phyloP scores from a whole-genome alignment of 1,140 invertebrate genomes.

The Neomicropteryx cornuta region DNA sequence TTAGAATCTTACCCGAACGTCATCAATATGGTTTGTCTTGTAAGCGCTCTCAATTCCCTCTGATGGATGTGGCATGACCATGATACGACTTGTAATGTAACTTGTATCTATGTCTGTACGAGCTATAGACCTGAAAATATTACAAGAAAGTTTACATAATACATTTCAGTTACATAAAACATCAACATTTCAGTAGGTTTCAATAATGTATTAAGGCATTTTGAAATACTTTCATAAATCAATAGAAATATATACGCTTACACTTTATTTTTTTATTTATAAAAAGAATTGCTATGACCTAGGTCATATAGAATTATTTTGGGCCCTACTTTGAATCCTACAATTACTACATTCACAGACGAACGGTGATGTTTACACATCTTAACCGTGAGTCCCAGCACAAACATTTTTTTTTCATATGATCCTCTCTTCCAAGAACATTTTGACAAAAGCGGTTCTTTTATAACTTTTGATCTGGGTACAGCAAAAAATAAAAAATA shows the following conservation, averaged over 20 bases:
- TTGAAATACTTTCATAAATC: neutral
- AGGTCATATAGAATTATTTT: too few species aligned
- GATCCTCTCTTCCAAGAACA: too few species aligned
- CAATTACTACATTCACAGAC: too few species aligned
- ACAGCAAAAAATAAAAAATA: too few species aligned
- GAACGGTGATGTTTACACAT: too few species aligned
- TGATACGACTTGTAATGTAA: conserved; percentile 78
- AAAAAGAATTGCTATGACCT: too few species aligned
- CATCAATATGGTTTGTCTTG: conserved; percentile 87
- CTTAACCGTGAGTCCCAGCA: too few species aligned
- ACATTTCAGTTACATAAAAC: neutral
- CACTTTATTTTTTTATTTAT: too few species aligned
- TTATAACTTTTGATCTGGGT: too few species aligned
- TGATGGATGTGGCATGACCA: conserved; percentile 89
- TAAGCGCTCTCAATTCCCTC: conserved; percentile 90
- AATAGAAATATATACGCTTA: neutral
- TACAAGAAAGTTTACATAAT: conserved; percentile 1
- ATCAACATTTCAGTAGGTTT: neutral
- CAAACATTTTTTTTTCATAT: too few species aligned
- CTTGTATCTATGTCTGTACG: conserved; percentile 81
- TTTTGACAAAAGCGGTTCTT: too few species aligned
- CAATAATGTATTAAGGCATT: neutral
- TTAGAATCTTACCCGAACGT: conserved; percentile 61
- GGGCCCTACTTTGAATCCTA: too few species aligned
- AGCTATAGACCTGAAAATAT: conserved; percentile 64